A percentile compares a stretch with the other conserved stretches of the same genome.
Conservation (phyloP, 2,888 invertebrate species). For the Oligia latruncula region DNA sequence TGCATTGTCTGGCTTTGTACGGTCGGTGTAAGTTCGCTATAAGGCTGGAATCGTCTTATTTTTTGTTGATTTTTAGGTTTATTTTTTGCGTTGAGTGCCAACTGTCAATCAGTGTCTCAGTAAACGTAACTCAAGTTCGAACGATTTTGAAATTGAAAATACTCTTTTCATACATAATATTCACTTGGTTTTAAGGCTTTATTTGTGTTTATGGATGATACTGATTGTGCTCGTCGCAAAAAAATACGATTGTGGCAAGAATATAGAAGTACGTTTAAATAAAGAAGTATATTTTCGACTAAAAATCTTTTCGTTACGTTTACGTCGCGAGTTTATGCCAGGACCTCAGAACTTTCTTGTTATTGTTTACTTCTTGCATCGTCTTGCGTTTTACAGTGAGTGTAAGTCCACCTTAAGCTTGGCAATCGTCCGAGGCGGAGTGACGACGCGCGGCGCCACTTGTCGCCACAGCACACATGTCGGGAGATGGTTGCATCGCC, state of each 20-base stretch:
- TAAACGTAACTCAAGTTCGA: background rate
- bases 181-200: background rate
- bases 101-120: background rate
- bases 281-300: too few relatives aligned
- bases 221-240: background rate
- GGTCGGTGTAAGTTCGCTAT: background rate
- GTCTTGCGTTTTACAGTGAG: background rate
- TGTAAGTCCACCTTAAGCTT: constrained; percentile 51
- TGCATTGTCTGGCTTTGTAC: background rate
- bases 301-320: background rate
- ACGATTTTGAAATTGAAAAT: background rate
- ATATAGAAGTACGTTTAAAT: background rate
- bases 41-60: too few relatives aligned
- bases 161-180: background rate
- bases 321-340: background rate
- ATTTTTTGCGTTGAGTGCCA: background rate
- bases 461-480: constrained; percentile 77
- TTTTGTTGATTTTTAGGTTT: background rate
- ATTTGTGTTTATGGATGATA: too few relatives aligned
- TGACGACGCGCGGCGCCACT: constrained; percentile 69
- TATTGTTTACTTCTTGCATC: background rate
- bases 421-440: constrained; percentile 65
- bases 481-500: constrained; percentile 64
- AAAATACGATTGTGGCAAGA: background rate
- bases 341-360: background rate